Evolutionary conservation across 2,888 invertebrate species (phyloP), one percentile per base, ranked within the genome.

Genomic region (Aspidiotus destructor): DNA sequence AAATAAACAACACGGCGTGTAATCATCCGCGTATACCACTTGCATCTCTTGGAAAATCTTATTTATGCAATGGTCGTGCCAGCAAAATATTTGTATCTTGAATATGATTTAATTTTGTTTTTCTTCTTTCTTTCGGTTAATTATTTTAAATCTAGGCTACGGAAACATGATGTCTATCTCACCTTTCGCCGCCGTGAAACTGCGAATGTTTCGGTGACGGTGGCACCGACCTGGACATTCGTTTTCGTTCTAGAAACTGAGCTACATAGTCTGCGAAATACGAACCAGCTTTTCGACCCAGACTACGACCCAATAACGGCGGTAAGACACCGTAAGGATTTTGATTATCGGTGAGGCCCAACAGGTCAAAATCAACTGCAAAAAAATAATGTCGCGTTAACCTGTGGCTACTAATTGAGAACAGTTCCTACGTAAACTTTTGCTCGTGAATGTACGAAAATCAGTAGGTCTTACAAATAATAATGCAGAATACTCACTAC

Each of bases 291-390:
- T 85, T 81, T 7, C 89, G 86, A 28, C 77, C 78, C 83, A 89
- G 85, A 7, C 88, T 87, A 71, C 89, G 80, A 1, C 86, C 86
- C 72, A 91, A 82, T 7, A 89, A 80, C 0, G 89, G 86, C 0
- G 90, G 89, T 69, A 90, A 77, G 58, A 86, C 86, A 15, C 91
- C 91, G 75, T 88, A 86, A 0, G 91, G 91, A 78, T 91, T 91
- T 76, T 90, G 88, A 76, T 91, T 90, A 76, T 91, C 91, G n/a
- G 91, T 91, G 73, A 91, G 77, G 13, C 91, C 91, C 72, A 91
- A 78, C 77, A 88, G 88, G 77, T 89, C 89, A 76, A 91, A 90
- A 75, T 90, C 89, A 77, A 91, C 91, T 91, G 80, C 52, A 78
- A 77, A 72, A 17, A 11, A 40, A 60, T 55, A n/a, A n/a, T 5